Evolutionary conservation across 1,140 invertebrate species (phyloP), one percentile per base, ranked within the genome.

Genomic region (Sycophaga agraensis): DNA sequence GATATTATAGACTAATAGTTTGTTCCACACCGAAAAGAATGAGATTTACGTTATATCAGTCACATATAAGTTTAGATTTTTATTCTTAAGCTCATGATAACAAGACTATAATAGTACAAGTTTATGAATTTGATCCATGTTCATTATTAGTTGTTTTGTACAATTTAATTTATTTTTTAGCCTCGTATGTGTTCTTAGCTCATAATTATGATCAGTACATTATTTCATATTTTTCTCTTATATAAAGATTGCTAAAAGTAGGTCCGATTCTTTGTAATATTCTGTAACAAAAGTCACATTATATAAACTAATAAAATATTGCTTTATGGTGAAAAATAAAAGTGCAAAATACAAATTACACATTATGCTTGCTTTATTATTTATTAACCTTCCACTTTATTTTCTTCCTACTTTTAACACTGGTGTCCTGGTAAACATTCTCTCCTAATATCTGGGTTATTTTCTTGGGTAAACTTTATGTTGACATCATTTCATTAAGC

Each of bases 311-410:
- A 48, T 45, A 35, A 54, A 39, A 24, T 54, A 45, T 61, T 55
- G 58, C 45, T 61, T 61, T 54, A 55, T 55, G 50, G 45, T 49
- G 59, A 34, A 49, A 28, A 76, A 77, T 77, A 77, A 77, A 77
- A 65, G 65, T 73, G 67, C 72, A 72, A 71, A 73, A 68, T 62
- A 51, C 16, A 68, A 67, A 72, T 68, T 73, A 73, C 62, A 56
- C 37, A 9, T 19, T 35, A 50, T 59, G 73, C 74, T 75, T 77
- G 69, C 67, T 72, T 73, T 75, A 73, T 77, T 74, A 74, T 75
- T 76, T 76, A 75, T 74, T 76, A 72, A 74, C 68, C 71, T 68
- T 53, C 65, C 66, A 66, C 58, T 72, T 63, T 72, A 57, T 62
- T 63, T 69, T 68, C 68, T 62, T 68, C 69, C 65, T 60, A 26